Conservation (phyloP, 2,888 invertebrate genomes). For the Aphelenchoides bicaudatus region DNA sequence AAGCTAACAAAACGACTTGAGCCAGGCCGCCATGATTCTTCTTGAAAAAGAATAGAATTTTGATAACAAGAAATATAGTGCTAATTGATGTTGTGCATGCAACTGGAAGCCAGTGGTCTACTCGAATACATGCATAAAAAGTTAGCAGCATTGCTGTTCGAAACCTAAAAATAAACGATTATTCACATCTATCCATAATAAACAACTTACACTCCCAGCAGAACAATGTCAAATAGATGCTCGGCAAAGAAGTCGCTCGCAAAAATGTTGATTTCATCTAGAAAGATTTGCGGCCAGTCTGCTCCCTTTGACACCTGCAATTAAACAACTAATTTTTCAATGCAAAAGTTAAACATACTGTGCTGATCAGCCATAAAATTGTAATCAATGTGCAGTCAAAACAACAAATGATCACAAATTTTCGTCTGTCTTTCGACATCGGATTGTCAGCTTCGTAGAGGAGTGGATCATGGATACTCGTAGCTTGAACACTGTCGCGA, state of each 20-base stretch:
- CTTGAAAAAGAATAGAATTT: constrained; percentile 43
- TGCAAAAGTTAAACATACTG: constrained; percentile 31
- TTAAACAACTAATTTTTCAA: background rate
- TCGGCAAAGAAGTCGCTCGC: constrained; percentile 43
- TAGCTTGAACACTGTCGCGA: background rate
- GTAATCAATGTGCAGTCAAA: constrained; percentile 46
- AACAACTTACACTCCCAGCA: constrained; percentile 41
- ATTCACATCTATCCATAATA: no score
- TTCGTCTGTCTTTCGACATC: constrained; percentile 40
- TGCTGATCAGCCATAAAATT: constrained; percentile 50
- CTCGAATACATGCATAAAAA: constrained; percentile 39
- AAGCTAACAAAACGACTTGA: constrained; percentile 44
- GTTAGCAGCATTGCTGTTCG: constrained; percentile 42
- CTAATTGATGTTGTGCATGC: constrained; percentile 47
- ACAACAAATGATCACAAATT: constrained; percentile 46
- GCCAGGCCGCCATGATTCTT: constrained; percentile 31
- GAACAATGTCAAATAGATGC: constrained; percentile 50
- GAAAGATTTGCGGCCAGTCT: constrained; percentile 44
- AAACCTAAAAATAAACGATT: no score
- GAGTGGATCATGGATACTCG: constrained; percentile 21
- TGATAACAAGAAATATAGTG: constrained; percentile 44
- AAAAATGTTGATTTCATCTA: constrained; percentile 48
- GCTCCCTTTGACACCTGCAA: constrained; percentile 40
- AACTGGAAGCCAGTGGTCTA: constrained; percentile 48
- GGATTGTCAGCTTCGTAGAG: constrained; percentile 33